These are phyloP conservation scores for Cynoglossus semilaevis DNA, from an alignment of 2,113 vertebrate species.

Conservation along the genomic window DNA sequence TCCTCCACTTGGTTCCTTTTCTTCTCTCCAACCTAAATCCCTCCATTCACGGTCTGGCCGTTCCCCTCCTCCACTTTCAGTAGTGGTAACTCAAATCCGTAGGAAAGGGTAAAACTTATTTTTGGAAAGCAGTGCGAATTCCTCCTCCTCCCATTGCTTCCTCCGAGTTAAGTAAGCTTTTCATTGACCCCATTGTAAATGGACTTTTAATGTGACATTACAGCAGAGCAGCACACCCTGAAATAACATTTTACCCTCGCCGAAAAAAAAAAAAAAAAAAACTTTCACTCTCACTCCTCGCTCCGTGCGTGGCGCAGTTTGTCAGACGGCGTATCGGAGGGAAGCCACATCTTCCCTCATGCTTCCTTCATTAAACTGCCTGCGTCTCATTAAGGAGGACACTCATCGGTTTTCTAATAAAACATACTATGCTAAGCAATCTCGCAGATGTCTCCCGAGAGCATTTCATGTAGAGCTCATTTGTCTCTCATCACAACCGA, in stretches of 20 bases:
- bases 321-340: conserved; percentile 6
- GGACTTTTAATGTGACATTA: conserved; percentile 73
- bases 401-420: conserved; percentile 67
- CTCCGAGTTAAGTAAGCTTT: conserved; percentile 75
- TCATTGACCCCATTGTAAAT: conserved; percentile 76
- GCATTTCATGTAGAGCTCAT: conserved; percentile 59
- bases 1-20: conserved; percentile 60
- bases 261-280: conserved; percentile 42
- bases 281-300: conserved; percentile 47
- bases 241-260: conserved; percentile 66
- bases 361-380: conserved; percentile 53
- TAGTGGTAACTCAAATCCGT: conserved; percentile 73
- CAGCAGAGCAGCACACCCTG: conserved; percentile 66
- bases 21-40: conserved; percentile 64
- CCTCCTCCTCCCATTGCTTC: conserved; percentile 76
- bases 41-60: conserved; percentile 64
- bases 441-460: conserved; percentile 56
- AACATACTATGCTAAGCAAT: conserved; percentile 63
- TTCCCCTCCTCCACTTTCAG: conserved; percentile 65
- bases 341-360: conserved; percentile 53
- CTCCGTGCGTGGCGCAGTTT: conserved; percentile 23
- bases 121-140: conserved; percentile 75
- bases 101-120: conserved; percentile 76
- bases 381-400: conserved; percentile 50
- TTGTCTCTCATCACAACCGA: conserved; percentile 45